These are phyloP conservation scores for Arizona elegans DNA, from an alignment of 2,113 vertebrate genomes.

Conservation along the genomic window DNA sequence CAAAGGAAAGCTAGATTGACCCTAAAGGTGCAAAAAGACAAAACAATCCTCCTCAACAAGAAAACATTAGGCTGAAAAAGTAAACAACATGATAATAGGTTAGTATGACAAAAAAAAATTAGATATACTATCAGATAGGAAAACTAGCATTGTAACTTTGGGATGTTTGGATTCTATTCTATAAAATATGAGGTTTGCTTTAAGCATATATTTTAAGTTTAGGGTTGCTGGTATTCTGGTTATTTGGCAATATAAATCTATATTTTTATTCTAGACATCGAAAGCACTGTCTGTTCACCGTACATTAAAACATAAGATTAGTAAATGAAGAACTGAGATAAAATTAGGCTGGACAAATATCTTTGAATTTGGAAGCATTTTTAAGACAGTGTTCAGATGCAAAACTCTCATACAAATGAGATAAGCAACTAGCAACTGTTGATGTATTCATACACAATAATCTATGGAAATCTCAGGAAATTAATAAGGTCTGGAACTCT, in stretches of 20 bases:
- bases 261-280: background rate
- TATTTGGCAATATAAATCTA: background rate
- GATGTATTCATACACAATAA: background rate
- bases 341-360: background rate
- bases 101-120: conserved; percentile 12
- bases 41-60: background rate
- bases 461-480: background rate
- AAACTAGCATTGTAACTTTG: conserved; percentile 11
- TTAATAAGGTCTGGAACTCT: background rate
- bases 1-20: conserved; percentile 5
- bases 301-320: background rate
- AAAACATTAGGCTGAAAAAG: background rate
- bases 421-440: background rate
- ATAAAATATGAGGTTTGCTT: background rate
- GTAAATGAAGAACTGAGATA: background rate
- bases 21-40: conserved; percentile 17
- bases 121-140: conserved; percentile 42
- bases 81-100: background rate
- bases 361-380: background rate
- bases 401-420: background rate
- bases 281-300: background rate
- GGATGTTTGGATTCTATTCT: background rate
- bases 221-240: background rate
- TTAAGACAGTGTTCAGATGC: background rate
- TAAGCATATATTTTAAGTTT: background rate